Percentiles rank a stretch among this genome's conserved stretches.
Conservation (phyloP, 23 tunicate genomes). For the Corella eumyota region DNA sequence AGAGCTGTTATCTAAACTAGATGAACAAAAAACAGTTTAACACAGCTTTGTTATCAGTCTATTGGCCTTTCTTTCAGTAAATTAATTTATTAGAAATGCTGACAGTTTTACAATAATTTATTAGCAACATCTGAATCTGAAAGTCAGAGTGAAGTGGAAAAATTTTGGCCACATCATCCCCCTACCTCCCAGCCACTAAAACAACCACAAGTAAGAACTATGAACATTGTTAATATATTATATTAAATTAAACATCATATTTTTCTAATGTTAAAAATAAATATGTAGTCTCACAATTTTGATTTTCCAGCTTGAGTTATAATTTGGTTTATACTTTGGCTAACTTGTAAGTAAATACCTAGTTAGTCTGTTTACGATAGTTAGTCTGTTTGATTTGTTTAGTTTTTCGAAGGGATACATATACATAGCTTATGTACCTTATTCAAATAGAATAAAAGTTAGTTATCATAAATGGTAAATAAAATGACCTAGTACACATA, state of each 20-base stretch:
- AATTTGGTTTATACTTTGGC: neutral
- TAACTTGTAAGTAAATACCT: neutral
- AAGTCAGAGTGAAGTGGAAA: slow-evolving; percentile 57
- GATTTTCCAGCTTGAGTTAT: neutral
- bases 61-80: neutral
- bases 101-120: neutral
- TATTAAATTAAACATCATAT: neutral
- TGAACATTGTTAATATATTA: neutral
- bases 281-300: neutral
- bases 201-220: too few relatives aligned
- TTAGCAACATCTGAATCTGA: slow-evolving; percentile 75
- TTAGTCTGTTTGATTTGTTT: neutral
- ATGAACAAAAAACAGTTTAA: neutral
- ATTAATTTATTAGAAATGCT: neutral
- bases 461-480: too few relatives aligned
- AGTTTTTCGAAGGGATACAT: too few relatives aligned
- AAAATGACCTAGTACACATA: too few relatives aligned
- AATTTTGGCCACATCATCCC: slow-evolving; percentile 65
- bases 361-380: neutral
- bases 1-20: too few relatives aligned
- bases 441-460: too few relatives aligned
- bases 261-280: too few relatives aligned
- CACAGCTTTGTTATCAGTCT: neutral
- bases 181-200: too few relatives aligned
- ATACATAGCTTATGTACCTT: too few relatives aligned